phyloP scores from a whole-genome alignment of 2,888 invertebrate species.

The Zygogramma bicolorata region DNA sequence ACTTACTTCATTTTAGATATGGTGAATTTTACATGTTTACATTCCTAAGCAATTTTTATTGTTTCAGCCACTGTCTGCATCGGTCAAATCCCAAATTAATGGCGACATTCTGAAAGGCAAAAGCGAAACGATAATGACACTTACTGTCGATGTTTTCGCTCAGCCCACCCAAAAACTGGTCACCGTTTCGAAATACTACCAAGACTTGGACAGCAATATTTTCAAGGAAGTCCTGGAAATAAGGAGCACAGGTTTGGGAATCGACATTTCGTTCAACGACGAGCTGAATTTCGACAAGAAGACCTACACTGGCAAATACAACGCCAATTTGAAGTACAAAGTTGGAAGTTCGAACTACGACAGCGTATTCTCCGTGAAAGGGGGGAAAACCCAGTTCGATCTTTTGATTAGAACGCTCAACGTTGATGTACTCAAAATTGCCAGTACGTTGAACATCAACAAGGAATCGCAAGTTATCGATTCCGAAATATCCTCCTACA shows the following conservation, averaged over 20 bases:
- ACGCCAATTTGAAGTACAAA: constrained; percentile 40
- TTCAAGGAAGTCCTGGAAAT: constrained; percentile 63
- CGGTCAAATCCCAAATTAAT: constrained; percentile 41
- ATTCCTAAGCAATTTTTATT: neutral
- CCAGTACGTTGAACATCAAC: constrained; percentile 67
- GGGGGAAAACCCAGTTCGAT: constrained; percentile 53
- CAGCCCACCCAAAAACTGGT: constrained; percentile 72
- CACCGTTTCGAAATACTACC: constrained; percentile 57
- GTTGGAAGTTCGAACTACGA: constrained; percentile 55
- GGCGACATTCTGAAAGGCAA: constrained; percentile 58
- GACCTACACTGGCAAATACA: constrained; percentile 42
- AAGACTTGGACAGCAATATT: constrained; percentile 43
- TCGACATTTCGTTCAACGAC: constrained; percentile 54
- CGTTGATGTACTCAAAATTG: constrained; percentile 70
- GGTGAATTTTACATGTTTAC: no score
- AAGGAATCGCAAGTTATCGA: constrained; percentile 70
- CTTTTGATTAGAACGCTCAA: constrained; percentile 63
- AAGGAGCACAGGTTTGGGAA: constrained; percentile 65
- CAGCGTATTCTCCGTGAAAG: constrained; percentile 45
- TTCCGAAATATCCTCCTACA: constrained; percentile 68
- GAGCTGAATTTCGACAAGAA: constrained; percentile 41
- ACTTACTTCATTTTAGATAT: no score
- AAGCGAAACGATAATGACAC: constrained; percentile 65
- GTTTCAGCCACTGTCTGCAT: constrained; percentile 43
- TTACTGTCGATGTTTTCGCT: constrained; percentile 72